These are phyloP conservation scores for Furnarius figulus DNA, from an alignment of 2,113 vertebrate species.

Conservation along the genomic window DNA sequence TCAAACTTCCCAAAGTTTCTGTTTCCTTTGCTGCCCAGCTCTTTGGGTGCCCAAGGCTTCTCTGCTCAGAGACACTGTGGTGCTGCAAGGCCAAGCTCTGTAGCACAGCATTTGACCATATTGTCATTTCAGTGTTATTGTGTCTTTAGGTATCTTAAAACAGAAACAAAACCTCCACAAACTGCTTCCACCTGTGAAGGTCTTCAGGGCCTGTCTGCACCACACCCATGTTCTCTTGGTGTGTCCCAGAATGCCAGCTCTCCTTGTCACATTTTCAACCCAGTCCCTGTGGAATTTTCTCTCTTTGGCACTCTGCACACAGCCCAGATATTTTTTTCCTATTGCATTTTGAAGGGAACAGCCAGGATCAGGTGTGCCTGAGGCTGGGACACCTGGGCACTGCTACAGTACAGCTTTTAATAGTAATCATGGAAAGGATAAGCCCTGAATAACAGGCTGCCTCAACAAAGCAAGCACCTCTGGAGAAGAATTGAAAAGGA, in stretches of 20 bases:
- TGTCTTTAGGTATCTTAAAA: not conserved
- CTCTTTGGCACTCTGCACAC: not conserved
- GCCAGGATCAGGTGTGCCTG: not conserved
- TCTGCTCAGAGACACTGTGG: not conserved
- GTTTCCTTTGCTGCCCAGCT: not conserved
- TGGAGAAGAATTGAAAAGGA: not conserved
- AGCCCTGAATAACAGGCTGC: not conserved
- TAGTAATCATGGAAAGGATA: not conserved
- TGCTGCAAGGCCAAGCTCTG: not conserved
- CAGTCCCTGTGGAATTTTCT: not conserved
- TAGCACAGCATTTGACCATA: accelerated
- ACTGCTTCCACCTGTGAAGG: not conserved
- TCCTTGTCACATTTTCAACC: not conserved
- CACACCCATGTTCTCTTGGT: not conserved
- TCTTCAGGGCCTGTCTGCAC: not conserved
- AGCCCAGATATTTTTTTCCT: not conserved
- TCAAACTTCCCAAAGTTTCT: not conserved
- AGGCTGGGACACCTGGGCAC: not conserved
- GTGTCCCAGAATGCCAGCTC: not conserved
- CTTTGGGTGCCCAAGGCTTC: not conserved
- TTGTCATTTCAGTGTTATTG: not conserved
- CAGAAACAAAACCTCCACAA: not conserved
- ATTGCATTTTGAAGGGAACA: not conserved
- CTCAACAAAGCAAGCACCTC: not conserved
- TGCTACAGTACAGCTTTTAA: not conserved